These are phyloP conservation scores for Salvelinus sp. DNA, from an alignment of 2,113 vertebrate genomes.

Conservation along the genomic window DNA sequence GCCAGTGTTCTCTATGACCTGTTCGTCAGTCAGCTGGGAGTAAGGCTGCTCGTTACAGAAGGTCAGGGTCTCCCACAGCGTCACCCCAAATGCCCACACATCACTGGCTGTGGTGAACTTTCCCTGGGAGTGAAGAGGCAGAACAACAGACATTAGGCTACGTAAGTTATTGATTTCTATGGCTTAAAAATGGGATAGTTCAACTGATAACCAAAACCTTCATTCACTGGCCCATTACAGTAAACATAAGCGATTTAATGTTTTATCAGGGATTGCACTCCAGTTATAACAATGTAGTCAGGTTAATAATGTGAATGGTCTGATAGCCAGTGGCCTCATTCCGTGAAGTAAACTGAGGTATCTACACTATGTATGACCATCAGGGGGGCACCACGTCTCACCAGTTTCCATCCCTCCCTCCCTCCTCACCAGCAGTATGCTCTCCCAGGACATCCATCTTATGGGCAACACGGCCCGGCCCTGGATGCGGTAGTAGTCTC, in stretches of 20 bases:
- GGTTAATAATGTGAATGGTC: too few species aligned
- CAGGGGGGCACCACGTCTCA: not conserved
- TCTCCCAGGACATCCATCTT: slow-evolving; percentile 99
- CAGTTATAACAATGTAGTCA: too few species aligned
- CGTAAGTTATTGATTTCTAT: too few species aligned
- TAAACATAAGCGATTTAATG: too few species aligned
- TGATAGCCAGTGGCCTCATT: too few species aligned
- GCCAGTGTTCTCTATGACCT: slow-evolving; percentile 98
- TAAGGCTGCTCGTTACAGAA: slow-evolving; percentile 97
- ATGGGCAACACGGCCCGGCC: slow-evolving; percentile 95
- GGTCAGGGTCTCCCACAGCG: slow-evolving; percentile 93
- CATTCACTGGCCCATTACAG: too few species aligned
- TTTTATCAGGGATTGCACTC: too few species aligned
- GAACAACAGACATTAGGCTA: not conserved
- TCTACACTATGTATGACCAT: not conserved
- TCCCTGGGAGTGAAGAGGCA: slow-evolving; percentile 73
- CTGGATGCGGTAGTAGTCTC: slow-evolving; percentile 98
- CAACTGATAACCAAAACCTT: too few species aligned
- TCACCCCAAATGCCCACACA: slow-evolving; percentile 94
- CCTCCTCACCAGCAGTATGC: slow-evolving; percentile 87
- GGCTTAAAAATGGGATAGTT: too few species aligned
- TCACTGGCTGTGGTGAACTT: slow-evolving; percentile 99
- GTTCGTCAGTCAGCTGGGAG: slow-evolving; percentile 92
- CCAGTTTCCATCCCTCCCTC: not conserved
- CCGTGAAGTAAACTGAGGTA: too few species aligned